These are phyloP conservation scores for Ryuthela nishihirai DNA, from an alignment of 2,888 invertebrate species.

Conservation along the genomic window DNA sequence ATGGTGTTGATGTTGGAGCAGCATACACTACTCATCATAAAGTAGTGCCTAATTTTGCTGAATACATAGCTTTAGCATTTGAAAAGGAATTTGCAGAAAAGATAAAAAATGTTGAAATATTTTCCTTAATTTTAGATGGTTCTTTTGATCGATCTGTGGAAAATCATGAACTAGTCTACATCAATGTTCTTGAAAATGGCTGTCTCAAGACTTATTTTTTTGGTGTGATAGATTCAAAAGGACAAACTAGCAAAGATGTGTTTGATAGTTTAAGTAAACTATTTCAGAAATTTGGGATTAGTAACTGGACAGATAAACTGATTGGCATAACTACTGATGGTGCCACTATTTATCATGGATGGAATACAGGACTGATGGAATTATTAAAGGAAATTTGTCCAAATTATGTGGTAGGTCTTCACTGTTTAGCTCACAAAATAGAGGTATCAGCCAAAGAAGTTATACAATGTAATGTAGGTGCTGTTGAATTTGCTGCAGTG, in stretches of 20 bases:
- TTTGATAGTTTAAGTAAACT: conserved; percentile 1
- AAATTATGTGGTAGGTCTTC: background rate
- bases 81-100: conserved; percentile 3
- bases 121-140: conserved; percentile 12
- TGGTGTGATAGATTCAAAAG: conserved; percentile 9
- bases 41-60: conserved; percentile 16
- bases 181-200: conserved; percentile 11
- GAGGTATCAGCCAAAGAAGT: background rate
- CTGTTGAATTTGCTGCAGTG: background rate
- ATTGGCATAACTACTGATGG: conserved; percentile 6
- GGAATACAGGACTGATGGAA: conserved; percentile 2
- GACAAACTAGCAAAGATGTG: background rate
- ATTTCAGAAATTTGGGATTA: conserved; percentile 7
- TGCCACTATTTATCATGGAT: background rate
- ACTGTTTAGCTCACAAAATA: conserved; percentile 17
- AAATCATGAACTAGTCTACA: conserved; percentile 21
- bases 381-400: background rate
- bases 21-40: conserved; percentile 17
- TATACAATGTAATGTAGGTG: background rate
- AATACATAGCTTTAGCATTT: conserved; percentile 8
- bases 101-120: background rate
- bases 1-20: conserved; percentile 9
- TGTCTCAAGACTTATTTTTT: conserved; percentile 8
- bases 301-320: conserved; percentile 9
- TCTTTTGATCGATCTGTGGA: conserved; percentile 7